A percentile compares a stretch with the other conserved stretches of the same genome.
phyloP scores from a whole-genome alignment of 2,797 vertebrate species.

The Macroramphosus scolopax region DNA sequence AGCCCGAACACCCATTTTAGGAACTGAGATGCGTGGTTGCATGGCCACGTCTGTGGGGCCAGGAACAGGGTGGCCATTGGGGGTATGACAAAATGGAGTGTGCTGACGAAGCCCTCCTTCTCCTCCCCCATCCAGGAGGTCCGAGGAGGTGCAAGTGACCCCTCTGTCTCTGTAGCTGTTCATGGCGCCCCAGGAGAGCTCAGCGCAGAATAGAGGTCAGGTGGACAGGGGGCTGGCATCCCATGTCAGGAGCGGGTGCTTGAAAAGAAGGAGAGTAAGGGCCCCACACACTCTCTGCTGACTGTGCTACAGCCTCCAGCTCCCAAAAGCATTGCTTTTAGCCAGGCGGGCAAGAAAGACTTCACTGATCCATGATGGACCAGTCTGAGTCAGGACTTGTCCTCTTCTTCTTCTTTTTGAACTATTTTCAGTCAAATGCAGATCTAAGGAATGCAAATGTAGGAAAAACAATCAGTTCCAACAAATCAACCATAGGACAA shows the following conservation, averaged over 20 bases:
- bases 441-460: conserved; percentile 29
- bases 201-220: conserved; percentile 52
- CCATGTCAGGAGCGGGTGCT: conserved; percentile 61
- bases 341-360: conserved; percentile 25
- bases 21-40: conserved; percentile 78
- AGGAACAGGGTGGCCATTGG: conserved; percentile 76
- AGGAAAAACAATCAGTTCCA: neutral
- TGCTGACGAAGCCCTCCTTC: conserved; percentile 65
- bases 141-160: conserved; percentile 79
- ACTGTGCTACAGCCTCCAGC: conserved; percentile 53
- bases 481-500: neutral
- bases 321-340: conserved; percentile 69
- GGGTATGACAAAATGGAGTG: conserved; percentile 65
- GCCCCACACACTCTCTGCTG: conserved; percentile 55
- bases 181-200: conserved; percentile 64
- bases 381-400: conserved; percentile 5
- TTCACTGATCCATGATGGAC: conserved; percentile 54
- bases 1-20: conserved; percentile 94
- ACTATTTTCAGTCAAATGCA: conserved; percentile 14
- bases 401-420: conserved; percentile 15
- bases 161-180: conserved; percentile 76
- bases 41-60: conserved; percentile 39
- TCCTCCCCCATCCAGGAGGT: conserved; percentile 73
- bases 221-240: conserved; percentile 67
- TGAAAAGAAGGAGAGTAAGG: conserved; percentile 47